Conservation (phyloP, 1,140 invertebrate genomes). For the Campodea augens region DNA sequence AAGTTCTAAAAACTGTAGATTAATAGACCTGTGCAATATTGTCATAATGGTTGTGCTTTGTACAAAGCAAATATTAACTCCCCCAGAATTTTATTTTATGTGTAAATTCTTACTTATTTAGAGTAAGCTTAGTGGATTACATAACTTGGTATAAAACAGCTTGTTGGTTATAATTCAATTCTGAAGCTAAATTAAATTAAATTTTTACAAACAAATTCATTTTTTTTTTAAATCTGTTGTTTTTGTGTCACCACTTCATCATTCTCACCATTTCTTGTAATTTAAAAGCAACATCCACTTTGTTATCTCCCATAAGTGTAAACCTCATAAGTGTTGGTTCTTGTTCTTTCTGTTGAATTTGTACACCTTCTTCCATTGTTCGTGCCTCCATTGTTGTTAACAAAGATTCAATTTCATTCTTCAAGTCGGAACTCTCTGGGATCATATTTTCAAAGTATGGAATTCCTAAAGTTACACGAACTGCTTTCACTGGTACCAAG, state of each 20-base stretch:
- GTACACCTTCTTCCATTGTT: slow-evolving; percentile 29
- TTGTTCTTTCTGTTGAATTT: slow-evolving; percentile 30
- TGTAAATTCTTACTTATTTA: too few relatives aligned
- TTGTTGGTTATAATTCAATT: neutral
- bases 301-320: slow-evolving; percentile 37
- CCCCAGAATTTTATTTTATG: too few relatives aligned
- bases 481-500: slow-evolving; percentile 22
- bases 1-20: too few relatives aligned
- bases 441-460: slow-evolving; percentile 23
- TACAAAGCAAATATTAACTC: too few relatives aligned
- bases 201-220: slow-evolving; percentile 3
- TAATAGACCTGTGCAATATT: too few relatives aligned
- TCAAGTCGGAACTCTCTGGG: slow-evolving; percentile 21
- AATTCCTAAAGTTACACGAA: slow-evolving; percentile 38
- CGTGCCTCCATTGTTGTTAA: slow-evolving; percentile 29
- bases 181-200: slow-evolving; percentile 7
- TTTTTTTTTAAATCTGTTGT: slow-evolving; percentile 3
- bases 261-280: slow-evolving; percentile 37
- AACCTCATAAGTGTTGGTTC: slow-evolving; percentile 36
- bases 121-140: too few relatives aligned
- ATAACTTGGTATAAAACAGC: too few relatives aligned
- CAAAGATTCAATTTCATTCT: slow-evolving; percentile 29
- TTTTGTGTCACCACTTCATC: slow-evolving; percentile 2
- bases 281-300: slow-evolving; percentile 41
- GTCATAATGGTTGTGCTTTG: too few relatives aligned